Evolutionary conservation across 2,113 vertebrate species (phyloP).

Genomic region (Bucco capensis): DNA sequence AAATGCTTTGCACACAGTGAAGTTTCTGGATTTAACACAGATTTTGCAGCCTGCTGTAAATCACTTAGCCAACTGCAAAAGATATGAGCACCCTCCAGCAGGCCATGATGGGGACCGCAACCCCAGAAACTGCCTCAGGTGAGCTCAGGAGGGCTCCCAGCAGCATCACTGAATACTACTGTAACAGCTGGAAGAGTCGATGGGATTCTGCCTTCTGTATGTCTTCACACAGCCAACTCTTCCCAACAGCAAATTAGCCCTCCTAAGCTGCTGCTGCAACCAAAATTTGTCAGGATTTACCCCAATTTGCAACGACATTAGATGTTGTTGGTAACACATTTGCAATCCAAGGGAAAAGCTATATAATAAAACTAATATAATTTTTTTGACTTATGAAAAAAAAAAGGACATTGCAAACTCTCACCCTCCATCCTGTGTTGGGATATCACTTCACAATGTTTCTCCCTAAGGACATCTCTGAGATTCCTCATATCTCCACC

Average conservation of each 20-base stretch:
- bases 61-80: background rate
- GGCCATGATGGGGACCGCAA: fast-evolving
- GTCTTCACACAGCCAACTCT: background rate
- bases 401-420: background rate
- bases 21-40: background rate
- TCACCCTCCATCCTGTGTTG: background rate
- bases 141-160: background rate
- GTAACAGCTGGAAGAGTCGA: background rate
- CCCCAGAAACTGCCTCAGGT: background rate
- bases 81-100: fast-evolving
- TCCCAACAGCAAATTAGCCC: background rate
- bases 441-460: background rate
- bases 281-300: background rate
- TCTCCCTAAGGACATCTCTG: background rate
- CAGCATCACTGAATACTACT: background rate
- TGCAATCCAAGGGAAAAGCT: background rate
- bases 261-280: background rate
- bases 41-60: background rate
- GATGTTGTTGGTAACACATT: background rate
- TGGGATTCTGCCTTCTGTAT: background rate
- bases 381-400: background rate
- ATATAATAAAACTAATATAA: background rate
- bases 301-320: background rate
- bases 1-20: background rate
- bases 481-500: background rate